phyloP scores from a whole-genome alignment of 2,113 vertebrate species.

The Oncorhynchus masou region DNA sequence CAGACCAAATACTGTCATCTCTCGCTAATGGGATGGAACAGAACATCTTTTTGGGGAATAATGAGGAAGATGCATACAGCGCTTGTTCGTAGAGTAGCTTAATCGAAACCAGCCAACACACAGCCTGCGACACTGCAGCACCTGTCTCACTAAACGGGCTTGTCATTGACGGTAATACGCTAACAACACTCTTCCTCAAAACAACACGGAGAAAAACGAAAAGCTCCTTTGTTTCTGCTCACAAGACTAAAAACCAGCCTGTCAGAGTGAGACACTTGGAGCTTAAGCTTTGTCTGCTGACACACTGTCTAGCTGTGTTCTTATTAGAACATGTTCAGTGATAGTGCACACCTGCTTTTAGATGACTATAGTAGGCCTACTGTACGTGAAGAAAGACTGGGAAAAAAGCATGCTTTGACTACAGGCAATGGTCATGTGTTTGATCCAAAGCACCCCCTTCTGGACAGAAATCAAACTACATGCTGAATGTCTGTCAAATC shows the following conservation, averaged over 20 bases:
- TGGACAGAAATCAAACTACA: conserved; percentile 6
- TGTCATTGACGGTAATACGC: conserved; percentile 51
- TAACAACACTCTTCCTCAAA: conserved; percentile 42
- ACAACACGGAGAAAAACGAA: conserved; percentile 16
- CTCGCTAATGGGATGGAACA: conserved; percentile 21
- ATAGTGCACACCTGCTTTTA: not conserved
- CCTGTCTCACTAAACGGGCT: conserved; percentile 36
- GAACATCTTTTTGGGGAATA: conserved; percentile 37
- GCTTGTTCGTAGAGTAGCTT: conserved; percentile 57
- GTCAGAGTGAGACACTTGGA: not conserved
- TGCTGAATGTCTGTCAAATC: not conserved
- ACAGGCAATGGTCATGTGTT: not conserved
- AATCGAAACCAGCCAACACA: conserved; percentile 39
- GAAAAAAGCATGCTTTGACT: not conserved
- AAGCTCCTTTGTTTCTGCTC: not conserved
- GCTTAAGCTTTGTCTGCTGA: not conserved
- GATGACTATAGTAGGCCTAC: not conserved
- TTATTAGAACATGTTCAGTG: not conserved
- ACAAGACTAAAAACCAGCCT: not conserved
- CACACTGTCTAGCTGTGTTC: not conserved
- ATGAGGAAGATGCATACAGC: conserved; percentile 34
- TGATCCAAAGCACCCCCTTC: conserved; percentile 44
- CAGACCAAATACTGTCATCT: conserved; percentile 30
- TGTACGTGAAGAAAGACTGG: not conserved
- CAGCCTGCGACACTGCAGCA: not conserved